phyloP scores from a whole-genome alignment of 2,797 vertebrate species.

The Hirundo rustica region DNA sequence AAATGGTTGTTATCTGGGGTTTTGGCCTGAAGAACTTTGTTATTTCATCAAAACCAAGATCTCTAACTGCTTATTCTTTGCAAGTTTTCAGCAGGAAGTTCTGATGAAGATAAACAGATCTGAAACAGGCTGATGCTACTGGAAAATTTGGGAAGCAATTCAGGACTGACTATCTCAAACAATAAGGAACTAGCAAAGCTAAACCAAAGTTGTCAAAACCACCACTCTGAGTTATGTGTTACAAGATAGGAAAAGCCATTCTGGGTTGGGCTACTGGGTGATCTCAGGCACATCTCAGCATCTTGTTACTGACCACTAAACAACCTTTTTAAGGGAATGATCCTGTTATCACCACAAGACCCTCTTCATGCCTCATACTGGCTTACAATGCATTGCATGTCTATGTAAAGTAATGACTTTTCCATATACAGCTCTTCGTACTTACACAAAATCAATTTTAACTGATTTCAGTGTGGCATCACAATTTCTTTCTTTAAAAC shows the following conservation, averaged over 20 bases:
- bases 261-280: neutral
- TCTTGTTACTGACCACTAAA: neutral
- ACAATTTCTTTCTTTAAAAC: neutral
- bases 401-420: neutral
- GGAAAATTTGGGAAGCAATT: neutral
- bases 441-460: neutral
- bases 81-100: neutral
- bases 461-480: neutral
- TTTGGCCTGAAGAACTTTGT: neutral
- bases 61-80: neutral
- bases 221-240: neutral
- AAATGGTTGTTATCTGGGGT: neutral
- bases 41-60: neutral
- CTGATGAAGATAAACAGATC: neutral
- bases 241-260: neutral
- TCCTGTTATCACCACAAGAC: neutral
- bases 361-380: neutral
- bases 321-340: neutral
- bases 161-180: neutral
- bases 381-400: neutral
- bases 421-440: neutral
- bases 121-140: neutral
- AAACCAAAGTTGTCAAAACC: neutral
- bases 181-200: neutral
- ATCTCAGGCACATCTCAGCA: neutral